phyloP scores from a whole-genome alignment of 2,888 invertebrate genomes.

The Serrognathus titanus region DNA sequence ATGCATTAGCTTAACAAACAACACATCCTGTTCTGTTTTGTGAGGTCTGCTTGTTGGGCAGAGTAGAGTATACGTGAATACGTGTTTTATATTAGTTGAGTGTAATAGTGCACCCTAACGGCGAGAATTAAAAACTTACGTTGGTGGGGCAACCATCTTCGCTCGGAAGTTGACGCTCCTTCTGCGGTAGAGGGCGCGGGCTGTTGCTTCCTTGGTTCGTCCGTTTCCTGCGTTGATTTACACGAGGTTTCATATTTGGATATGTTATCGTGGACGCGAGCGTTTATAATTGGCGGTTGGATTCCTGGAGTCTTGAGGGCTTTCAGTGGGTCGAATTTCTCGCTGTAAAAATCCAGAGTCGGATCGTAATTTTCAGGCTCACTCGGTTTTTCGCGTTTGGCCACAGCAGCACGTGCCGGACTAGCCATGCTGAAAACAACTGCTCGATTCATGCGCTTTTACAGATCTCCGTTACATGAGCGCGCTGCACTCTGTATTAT shows the following conservation, averaged over 20 bases:
- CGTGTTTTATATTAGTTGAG: too few relatives aligned
- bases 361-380: constrained; percentile 40
- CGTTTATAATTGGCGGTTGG: constrained; percentile 55
- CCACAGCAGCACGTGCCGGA: constrained; percentile 14
- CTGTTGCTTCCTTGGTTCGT: too few relatives aligned
- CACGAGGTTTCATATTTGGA: constrained; percentile 55
- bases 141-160: constrained; percentile 53
- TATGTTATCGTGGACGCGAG: constrained; percentile 67
- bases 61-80: too few relatives aligned
- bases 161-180: constrained; percentile 11
- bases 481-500: too few relatives aligned
- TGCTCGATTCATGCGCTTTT: not conserved
- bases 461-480: too few relatives aligned
- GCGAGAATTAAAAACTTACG: constrained; percentile 38
- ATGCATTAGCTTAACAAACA: too few relatives aligned
- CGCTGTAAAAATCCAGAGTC: constrained; percentile 55
- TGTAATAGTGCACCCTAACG: too few relatives aligned
- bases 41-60: too few relatives aligned
- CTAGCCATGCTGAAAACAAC: not conserved
- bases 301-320: constrained; percentile 61
- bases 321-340: constrained; percentile 65
- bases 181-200: not conserved
- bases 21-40: too few relatives aligned
- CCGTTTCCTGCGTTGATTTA: not conserved
- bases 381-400: constrained; percentile 22